These are phyloP conservation scores for Helogale parvula DNA, from an alignment of 2,113 vertebrate genomes.

Conservation along the genomic window DNA sequence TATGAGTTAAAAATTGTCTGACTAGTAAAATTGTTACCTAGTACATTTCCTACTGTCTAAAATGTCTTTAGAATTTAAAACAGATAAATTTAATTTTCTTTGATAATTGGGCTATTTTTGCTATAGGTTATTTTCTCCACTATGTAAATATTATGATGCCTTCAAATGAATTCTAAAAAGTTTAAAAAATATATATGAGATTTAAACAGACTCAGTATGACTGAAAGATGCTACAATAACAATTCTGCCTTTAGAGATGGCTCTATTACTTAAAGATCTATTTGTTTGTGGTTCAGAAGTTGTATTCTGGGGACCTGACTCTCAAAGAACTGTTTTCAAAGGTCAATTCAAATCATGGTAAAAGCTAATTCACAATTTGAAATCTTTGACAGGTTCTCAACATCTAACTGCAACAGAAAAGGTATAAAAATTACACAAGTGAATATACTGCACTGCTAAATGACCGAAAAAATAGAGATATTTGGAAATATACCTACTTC, in stretches of 20 bases:
- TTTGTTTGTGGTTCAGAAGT: neutral
- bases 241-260: neutral
- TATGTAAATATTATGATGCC: neutral
- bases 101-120: neutral
- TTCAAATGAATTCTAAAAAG: neutral
- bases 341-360: neutral
- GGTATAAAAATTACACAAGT: neutral
- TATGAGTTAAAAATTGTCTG: neutral
- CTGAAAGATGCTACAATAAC: neutral
- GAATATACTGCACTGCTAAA: neutral
- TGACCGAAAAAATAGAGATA: neutral
- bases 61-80: neutral
- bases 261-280: neutral
- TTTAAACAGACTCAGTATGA: neutral
- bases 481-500: neutral
- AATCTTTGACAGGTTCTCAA: neutral
- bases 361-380: neutral
- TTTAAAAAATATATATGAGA: neutral
- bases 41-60: neutral
- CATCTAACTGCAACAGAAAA: neutral
- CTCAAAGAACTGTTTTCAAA: neutral
- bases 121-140: neutral
- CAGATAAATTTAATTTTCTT: neutral
- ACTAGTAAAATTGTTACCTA: neutral
- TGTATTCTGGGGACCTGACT: neutral